These are phyloP conservation scores for Eriosoma lanigerum DNA, from an alignment of 1,140 invertebrate genomes.

Conservation along the genomic window DNA sequence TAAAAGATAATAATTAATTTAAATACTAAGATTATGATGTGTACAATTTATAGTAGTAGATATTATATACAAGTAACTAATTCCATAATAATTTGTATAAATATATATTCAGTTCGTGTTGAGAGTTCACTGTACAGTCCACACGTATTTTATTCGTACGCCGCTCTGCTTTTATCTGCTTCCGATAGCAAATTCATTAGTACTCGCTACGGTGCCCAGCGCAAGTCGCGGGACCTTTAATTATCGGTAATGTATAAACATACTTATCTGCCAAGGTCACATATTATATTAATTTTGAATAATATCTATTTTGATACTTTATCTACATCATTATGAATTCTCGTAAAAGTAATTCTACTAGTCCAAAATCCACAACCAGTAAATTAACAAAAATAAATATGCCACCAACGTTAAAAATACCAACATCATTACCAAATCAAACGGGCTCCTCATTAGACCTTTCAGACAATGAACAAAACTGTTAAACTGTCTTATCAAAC, in stretches of 20 bases:
- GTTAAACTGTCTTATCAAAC: constrained; percentile 5
- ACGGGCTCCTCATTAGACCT: neutral
- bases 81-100: too few relatives aligned
- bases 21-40: too few relatives aligned
- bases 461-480: constrained; percentile 13
- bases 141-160: neutral
- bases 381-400: neutral
- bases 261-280: neutral
- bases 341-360: constrained; percentile 20
- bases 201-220: neutral
- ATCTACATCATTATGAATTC: constrained; percentile 32
- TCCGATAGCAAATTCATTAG: neutral
- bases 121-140: neutral
- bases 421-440: neutral
- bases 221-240: neutral
- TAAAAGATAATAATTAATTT: too few relatives aligned
- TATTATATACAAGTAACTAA: too few relatives aligned
- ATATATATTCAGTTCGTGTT: neutral
- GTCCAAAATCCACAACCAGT: neutral
- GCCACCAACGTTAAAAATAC: constrained; percentile 10
- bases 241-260: constrained; percentile 7
- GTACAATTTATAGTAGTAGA: too few relatives aligned
- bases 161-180: neutral
- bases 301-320: neutral
- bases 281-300: constrained; percentile 2